A percentile compares a stretch with the other conserved stretches of the same genome.
phyloP scores from a whole-genome alignment of 1,140 invertebrate species.

The Octopus bimaculoides region DNA sequence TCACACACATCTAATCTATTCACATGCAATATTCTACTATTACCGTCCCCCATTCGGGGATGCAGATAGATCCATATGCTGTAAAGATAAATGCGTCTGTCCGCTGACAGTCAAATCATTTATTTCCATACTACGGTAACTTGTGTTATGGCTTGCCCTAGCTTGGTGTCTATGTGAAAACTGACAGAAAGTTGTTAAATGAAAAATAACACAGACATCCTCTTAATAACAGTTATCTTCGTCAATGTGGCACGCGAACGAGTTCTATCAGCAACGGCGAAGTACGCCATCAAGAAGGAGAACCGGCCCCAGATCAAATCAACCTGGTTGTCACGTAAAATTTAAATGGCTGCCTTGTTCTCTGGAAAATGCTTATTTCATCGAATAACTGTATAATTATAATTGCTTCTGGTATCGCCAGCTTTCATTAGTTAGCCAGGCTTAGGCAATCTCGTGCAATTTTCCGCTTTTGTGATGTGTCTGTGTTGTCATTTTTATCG shows the following conservation, averaged over 20 bases:
- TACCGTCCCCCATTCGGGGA: too few relatives aligned
- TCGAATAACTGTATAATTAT: constrained; percentile 14
- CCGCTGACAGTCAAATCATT: too few relatives aligned
- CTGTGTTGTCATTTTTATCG: constrained; percentile 16
- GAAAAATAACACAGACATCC: constrained; percentile 11
- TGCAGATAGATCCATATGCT: too few relatives aligned
- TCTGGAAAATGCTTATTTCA: constrained; percentile 12
- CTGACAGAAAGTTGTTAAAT: constrained; percentile 11
- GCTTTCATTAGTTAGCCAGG: constrained; percentile 10
- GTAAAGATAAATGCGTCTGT: too few relatives aligned
- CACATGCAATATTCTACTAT: too few relatives aligned
- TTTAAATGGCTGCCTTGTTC: constrained; percentile 9
- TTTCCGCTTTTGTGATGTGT: constrained; percentile 14
- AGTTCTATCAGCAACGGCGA: background rate
- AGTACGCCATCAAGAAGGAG: background rate
- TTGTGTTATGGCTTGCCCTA: too few relatives aligned
- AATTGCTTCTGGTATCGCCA: constrained; percentile 12
- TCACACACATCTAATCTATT: too few relatives aligned
- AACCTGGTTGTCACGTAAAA: constrained; percentile 15
- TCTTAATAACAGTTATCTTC: constrained; percentile 10
- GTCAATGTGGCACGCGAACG: background rate
- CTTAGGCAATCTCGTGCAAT: constrained; percentile 13
- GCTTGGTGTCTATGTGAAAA: too few relatives aligned
- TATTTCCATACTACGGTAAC: too few relatives aligned
- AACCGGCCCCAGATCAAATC: constrained; percentile 8